A percentile compares a stretch with the other conserved stretches of the same genome.
Conservation (phyloP, 2,113 vertebrate species). For the Chitala chitala region DNA sequence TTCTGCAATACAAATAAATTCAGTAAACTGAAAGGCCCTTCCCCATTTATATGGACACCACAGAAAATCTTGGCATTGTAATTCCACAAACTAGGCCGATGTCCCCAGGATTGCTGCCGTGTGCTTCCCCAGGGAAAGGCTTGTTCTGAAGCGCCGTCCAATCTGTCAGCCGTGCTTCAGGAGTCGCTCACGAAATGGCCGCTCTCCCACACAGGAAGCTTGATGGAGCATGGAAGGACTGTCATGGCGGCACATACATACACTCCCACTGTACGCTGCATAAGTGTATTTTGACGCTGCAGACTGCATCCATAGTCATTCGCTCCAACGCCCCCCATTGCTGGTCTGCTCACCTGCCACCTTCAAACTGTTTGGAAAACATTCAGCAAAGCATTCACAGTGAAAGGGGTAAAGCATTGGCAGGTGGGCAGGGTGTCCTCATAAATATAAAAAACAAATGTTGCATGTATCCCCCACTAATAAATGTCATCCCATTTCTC, state of each 20-base stretch:
- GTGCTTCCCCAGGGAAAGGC: background rate
- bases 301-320: background rate
- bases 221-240: background rate
- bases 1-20: too few species aligned
- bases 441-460: too few species aligned
- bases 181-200: background rate
- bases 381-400: background rate
- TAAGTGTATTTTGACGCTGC: background rate
- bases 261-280: background rate
- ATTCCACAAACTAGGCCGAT: constrained; percentile 5
- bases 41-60: background rate
- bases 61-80: background rate
- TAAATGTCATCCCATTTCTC: too few species aligned
- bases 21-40: background rate
- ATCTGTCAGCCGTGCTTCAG: background rate
- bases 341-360: background rate
- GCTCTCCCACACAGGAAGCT: background rate
- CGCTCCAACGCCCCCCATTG: background rate
- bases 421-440: too few species aligned
- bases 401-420: background rate
- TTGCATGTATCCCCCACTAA: too few species aligned
- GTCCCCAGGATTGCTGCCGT: background rate
- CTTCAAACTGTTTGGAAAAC: background rate
- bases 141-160: background rate
- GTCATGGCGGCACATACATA: background rate